phyloP scores from a whole-genome alignment of 2,113 vertebrate species.

The Periophthalmus modestus region DNA sequence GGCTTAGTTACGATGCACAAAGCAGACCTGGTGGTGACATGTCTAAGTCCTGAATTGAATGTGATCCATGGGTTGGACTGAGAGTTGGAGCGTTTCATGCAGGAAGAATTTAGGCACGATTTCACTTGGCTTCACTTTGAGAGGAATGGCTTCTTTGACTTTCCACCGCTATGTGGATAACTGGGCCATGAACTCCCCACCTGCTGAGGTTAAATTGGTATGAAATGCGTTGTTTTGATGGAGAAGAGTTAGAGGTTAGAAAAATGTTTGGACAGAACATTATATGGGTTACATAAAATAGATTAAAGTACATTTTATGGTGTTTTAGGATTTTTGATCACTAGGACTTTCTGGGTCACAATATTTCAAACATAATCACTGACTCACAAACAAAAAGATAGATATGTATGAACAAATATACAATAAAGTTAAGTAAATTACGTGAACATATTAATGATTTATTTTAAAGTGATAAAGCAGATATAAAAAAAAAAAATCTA shows the following conservation, averaged over 20 bases:
- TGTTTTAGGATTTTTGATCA: not conserved
- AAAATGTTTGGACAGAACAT: not conserved
- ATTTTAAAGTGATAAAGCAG: too few relatives aligned
- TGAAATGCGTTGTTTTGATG: slow-evolving; percentile 7
- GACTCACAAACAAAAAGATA: not conserved
- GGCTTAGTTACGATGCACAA: slow-evolving; percentile 23
- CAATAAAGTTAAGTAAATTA: too few relatives aligned
- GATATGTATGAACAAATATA: too few relatives aligned
- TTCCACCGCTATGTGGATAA: slow-evolving; percentile 26
- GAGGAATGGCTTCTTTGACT: slow-evolving; percentile 19
- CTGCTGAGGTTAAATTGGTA: slow-evolving; percentile 19
- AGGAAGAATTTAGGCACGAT: slow-evolving; percentile 27
- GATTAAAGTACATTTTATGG: not conserved
- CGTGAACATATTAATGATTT: too few relatives aligned
- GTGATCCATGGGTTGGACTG: slow-evolving; percentile 36
- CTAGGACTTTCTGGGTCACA: not conserved
- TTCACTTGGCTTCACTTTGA: slow-evolving; percentile 25
- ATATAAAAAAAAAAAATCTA: not conserved
- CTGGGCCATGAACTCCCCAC: slow-evolving; percentile 35
- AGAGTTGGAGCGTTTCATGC: slow-evolving; percentile 28
- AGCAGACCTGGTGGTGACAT: slow-evolving; percentile 24
- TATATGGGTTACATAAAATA: slow-evolving; percentile 6
- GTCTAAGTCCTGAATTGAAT: slow-evolving; percentile 34
- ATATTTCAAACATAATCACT: not conserved
- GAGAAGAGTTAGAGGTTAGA: not conserved